Conservation (phyloP, 2,888 invertebrate species). For the Periphyllus acericola region DNA sequence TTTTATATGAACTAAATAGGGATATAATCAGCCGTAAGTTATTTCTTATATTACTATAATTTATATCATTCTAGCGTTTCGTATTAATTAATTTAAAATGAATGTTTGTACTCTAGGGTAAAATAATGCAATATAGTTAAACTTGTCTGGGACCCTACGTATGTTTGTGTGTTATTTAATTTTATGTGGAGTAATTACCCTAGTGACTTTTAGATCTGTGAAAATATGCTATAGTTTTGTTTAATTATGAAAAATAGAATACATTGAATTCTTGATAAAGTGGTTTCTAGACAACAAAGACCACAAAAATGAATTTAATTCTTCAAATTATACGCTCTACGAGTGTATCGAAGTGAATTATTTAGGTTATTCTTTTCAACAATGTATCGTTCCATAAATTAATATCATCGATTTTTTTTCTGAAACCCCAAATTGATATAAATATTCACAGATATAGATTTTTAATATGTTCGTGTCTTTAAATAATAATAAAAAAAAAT, state of each 20-base stretch:
- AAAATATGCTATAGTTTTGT: neutral
- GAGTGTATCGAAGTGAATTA: conserved; percentile 29
- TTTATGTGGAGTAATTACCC: neutral
- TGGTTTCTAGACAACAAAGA: conserved; percentile 11
- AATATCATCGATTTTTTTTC: neutral
- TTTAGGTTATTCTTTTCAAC: neutral
- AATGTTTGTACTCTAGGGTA: neutral
- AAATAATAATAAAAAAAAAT: neutral
- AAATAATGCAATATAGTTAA: neutral
- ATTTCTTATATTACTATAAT: neutral
- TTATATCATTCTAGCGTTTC: neutral
- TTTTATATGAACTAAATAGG: too few relatives aligned
- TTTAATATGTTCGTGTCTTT: neutral
- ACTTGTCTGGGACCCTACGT: neutral
- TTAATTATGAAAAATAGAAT: neutral
- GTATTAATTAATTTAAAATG: neutral
- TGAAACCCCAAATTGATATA: neutral
- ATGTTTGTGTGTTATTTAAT: neutral
- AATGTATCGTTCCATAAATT: neutral
- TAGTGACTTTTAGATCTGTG: neutral
- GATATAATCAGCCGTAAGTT: too few relatives aligned
- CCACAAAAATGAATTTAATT: conserved; percentile 20
- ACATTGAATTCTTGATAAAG: conserved; percentile 11
- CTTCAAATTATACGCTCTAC: conserved; percentile 2
- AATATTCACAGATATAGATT: too few relatives aligned